phyloP scores from a whole-genome alignment of 2,888 invertebrate species.

The Lissonota sp. region DNA sequence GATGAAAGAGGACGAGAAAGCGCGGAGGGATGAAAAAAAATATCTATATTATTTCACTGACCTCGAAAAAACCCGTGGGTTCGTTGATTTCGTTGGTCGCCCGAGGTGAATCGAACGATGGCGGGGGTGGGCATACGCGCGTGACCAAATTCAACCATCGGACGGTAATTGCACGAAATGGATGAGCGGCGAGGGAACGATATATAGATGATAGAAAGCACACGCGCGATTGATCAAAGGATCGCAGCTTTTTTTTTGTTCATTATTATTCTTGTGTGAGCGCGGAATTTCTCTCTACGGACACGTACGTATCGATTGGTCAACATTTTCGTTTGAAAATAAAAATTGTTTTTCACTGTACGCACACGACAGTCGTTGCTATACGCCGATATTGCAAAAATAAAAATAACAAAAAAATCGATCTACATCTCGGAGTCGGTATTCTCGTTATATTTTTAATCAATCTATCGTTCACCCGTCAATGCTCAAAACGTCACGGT shows the following conservation, averaged over 20 bases:
- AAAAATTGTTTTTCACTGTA: not conserved
- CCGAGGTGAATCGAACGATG: slow-evolving; percentile 11
- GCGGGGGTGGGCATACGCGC: not conserved
- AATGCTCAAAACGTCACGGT: slow-evolving; percentile 4
- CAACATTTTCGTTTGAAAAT: slow-evolving; percentile 10
- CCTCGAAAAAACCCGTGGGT: slow-evolving; percentile 16
- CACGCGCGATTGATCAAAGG: slow-evolving; percentile 56
- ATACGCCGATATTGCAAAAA: not conserved
- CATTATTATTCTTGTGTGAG: slow-evolving; percentile 27
- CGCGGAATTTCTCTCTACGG: slow-evolving; percentile 1
- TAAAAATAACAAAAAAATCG: not conserved
- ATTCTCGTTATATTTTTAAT: slow-evolving; percentile 39
- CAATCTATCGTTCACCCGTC: slow-evolving; percentile 37
- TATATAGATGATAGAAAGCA: not conserved
- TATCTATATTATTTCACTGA: slow-evolving; percentile 23
- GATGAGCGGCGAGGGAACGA: slow-evolving; percentile 6
- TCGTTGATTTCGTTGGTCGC: slow-evolving; percentile 39
- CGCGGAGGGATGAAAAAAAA: slow-evolving; percentile 6
- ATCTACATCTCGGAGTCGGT: not conserved
- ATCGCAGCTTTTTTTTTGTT: slow-evolving; percentile 28
- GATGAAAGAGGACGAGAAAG: slow-evolving; percentile 30
- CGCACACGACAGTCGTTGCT: not conserved
- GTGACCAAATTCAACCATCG: slow-evolving; percentile 38
- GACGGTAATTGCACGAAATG: slow-evolving; percentile 27
- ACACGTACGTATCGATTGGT: slow-evolving; percentile 22